Conservation (phyloP, 1,140 invertebrate species). For the Sogatella furcifera region DNA sequence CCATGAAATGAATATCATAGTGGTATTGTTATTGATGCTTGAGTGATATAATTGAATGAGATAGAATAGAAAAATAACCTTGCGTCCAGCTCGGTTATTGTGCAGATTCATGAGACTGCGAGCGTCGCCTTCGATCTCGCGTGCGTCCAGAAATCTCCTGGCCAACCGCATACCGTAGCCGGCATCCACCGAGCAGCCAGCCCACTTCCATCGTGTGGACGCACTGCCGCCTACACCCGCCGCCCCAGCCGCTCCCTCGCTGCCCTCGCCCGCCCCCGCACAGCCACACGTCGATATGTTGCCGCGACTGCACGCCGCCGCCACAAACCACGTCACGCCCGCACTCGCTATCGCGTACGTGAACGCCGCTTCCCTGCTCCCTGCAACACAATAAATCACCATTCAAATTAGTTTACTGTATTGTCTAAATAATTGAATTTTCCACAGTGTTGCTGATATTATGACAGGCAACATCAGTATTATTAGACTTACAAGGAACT, state of each 20-base stretch:
- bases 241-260: slow-evolving; percentile 59
- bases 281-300: slow-evolving; percentile 83
- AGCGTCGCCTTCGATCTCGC: slow-evolving; percentile 71
- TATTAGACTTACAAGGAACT: too few species aligned
- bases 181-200: slow-evolving; percentile 75
- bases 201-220: slow-evolving; percentile 62
- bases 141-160: slow-evolving; percentile 70
- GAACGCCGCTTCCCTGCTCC: slow-evolving; percentile 82
- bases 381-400: slow-evolving; percentile 39
- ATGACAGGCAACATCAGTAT: too few species aligned
- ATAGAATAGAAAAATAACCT: slow-evolving; percentile 45
- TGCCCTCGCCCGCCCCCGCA: slow-evolving; percentile 33
- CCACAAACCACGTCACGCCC: slow-evolving; percentile 81
- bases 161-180: slow-evolving; percentile 66
- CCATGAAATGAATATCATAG: too few species aligned
- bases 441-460: too few species aligned
- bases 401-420: too few species aligned
- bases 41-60: too few species aligned
- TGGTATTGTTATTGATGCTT: too few species aligned
- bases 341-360: slow-evolving; percentile 85
- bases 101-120: slow-evolving; percentile 92
- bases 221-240: slow-evolving; percentile 27
- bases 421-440: too few species aligned
- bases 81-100: slow-evolving; percentile 88
- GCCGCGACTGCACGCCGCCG: slow-evolving; percentile 78